Percentiles rank a stretch among this genome's conserved stretches.
Evolutionary conservation across 2,888 invertebrate species (phyloP).

Genomic region (Brachypterus glaber): DNA sequence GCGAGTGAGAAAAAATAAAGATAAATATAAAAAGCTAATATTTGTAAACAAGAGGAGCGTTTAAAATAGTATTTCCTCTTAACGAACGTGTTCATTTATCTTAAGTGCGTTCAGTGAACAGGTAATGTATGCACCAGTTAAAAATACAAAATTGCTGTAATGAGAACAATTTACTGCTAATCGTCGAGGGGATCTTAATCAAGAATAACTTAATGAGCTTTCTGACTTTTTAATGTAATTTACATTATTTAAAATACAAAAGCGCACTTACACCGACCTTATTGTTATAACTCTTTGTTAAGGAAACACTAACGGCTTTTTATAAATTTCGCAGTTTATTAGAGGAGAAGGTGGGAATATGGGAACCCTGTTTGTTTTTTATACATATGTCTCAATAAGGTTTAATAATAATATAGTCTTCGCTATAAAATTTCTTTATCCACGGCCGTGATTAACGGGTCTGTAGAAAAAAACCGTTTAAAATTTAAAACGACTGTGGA

Average conservation of each 20-base stretch:
- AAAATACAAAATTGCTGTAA: slow-evolving; percentile 45
- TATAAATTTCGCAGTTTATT: too few species aligned
- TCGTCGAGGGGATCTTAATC: slow-evolving; percentile 43
- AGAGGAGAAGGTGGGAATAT: too few species aligned
- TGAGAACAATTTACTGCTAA: slow-evolving; percentile 46
- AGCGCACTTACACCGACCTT: slow-evolving; percentile 3
- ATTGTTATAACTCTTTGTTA: slow-evolving; percentile 13
- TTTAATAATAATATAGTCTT: too few species aligned
- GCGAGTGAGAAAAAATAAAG: too few species aligned
- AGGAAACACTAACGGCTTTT: slow-evolving; percentile 9
- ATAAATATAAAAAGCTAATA: too few species aligned
- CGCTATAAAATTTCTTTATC: too few species aligned
- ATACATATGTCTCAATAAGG: too few species aligned
- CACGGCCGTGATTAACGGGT: too few species aligned
- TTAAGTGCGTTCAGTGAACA: slow-evolving; percentile 40
- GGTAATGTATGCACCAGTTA: slow-evolving; percentile 43
- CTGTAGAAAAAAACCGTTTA: too few species aligned
- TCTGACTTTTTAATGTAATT: slow-evolving; percentile 34
- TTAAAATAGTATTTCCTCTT: slow-evolving; percentile 38
- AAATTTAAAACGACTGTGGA: too few species aligned
- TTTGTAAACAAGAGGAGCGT: slow-evolving; percentile 32
- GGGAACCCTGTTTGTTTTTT: too few species aligned
- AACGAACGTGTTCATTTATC: slow-evolving; percentile 36
- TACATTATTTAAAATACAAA: slow-evolving; percentile 29
- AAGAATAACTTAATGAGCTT: slow-evolving; percentile 42